Base-by-base conservation (phyloP, 2,797 vertebrate species). In the Acanthurus tractus region DNA sequence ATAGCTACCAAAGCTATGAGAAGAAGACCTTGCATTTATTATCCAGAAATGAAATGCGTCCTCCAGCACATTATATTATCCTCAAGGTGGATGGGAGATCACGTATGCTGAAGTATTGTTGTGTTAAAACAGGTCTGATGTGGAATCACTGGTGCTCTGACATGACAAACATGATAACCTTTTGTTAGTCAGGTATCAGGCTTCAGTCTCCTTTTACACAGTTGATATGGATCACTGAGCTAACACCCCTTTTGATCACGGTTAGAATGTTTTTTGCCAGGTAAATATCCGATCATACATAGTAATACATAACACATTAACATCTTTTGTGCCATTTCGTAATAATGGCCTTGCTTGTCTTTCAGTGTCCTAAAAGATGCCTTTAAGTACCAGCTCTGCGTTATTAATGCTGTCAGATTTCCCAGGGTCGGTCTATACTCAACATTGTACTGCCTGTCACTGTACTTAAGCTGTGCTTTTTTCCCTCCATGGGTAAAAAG, bases 11-110 rank as follows among this genome's bases (percentile, higher is more conserved):
- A 49, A 49, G 38, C 65, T 10, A 6, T 20, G 20, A 70, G 48
- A 70, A 10, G 8, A 8, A 56, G 45, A 58, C 66, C 63, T 80
- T 77, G 71, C 78, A 84, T 64, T 56, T 83, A 85, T 80, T 83
- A 74, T 66, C 64, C 25, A 71, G 74, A 74, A 65, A 79, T 76
- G 48, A 71, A 78, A 82, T 3, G 4, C 18, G 50, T 57, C 63
- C n/a, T 46, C 36, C 38, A 52, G 68, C 42, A 63, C 0, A 0
- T 63, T 56, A 44, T 62, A 13, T 23, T 49, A 18, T 70, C 53
- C 6, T 66, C 53, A 1, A 3, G 64, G 64, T 6, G 3, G 29
- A 45, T 22, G 54, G 52, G 45, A 49, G 40, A 63, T 54, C n/a
- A 40, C 17, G 57, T 12, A 25, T n/a, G 42, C 13, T 69, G 42